phyloP scores from a whole-genome alignment of 2,113 vertebrate genomes.

The Gnathonemus longibarbis region DNA sequence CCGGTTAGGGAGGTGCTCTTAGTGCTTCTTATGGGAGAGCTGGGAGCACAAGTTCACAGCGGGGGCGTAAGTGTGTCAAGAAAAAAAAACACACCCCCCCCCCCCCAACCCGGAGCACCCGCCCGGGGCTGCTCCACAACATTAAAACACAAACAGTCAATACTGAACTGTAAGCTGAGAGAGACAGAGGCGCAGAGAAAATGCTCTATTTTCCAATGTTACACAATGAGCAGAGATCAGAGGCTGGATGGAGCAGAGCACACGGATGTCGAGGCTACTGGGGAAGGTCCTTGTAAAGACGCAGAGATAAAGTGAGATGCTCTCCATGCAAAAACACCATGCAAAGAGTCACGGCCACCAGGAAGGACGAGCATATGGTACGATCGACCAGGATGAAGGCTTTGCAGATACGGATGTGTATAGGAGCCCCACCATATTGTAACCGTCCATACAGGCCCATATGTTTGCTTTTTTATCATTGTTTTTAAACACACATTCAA shows the following conservation, averaged over 20 bases:
- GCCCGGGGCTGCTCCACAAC: constrained; percentile 63
- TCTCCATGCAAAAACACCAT: constrained; percentile 58
- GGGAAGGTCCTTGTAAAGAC: constrained; percentile 57
- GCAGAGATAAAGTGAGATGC: constrained; percentile 53
- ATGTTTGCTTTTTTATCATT: constrained; percentile 42
- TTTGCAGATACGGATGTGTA: not conserved
- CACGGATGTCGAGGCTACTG: constrained; percentile 45
- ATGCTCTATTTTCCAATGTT: constrained; percentile 63
- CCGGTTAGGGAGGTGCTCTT: constrained; percentile 57
- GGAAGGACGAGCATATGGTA: constrained; percentile 27
- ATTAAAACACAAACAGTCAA: constrained; percentile 52
- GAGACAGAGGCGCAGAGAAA: constrained; percentile 20
- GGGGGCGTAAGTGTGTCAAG: constrained; percentile 74
- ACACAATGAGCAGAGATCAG: constrained; percentile 69
- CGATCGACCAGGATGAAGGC: not conserved
- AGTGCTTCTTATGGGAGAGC: constrained; percentile 60
- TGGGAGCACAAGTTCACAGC: constrained; percentile 69
- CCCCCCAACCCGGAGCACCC: constrained; percentile 54
- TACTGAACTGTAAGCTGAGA: constrained; percentile 42
- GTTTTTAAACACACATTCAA: constrained; percentile 28
- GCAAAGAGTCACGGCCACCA: constrained; percentile 39
- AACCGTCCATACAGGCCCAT: constrained; percentile 44
- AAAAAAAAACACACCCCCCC: constrained; percentile 40
- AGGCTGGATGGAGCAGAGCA: constrained; percentile 50
- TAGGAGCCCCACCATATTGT: not conserved